Evolutionary conservation across 2,888 invertebrate species (phyloP).

Genomic region (Parnassius smintheus): DNA sequence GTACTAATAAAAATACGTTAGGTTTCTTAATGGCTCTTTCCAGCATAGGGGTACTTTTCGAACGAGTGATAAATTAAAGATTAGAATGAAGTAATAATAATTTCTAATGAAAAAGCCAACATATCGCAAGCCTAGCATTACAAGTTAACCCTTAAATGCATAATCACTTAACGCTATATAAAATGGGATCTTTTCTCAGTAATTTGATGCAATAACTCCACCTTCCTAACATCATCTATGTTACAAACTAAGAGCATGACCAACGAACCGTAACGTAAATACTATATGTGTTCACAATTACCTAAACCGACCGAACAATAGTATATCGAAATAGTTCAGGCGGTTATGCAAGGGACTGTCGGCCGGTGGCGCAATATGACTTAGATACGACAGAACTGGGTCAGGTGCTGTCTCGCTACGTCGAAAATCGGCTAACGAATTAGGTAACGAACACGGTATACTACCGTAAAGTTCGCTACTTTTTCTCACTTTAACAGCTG

Average conservation of each 20-base stretch:
- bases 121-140: neutral
- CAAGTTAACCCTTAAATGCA: too few species aligned
- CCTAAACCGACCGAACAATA: conserved; percentile 48
- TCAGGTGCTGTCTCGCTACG: conserved; percentile 49
- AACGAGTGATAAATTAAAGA: too few species aligned
- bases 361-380: conserved; percentile 61
- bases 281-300: conserved; percentile 36
- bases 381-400: conserved; percentile 67
- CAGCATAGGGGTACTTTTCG: too few species aligned
- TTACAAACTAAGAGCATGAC: conserved; percentile 21
- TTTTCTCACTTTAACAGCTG: too few species aligned
- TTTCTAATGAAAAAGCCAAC: too few species aligned
- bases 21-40: too few species aligned
- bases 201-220: conserved; percentile 10
- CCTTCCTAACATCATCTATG: neutral
- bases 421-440: conserved; percentile 40
- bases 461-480: too few species aligned
- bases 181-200: neutral
- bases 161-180: neutral
- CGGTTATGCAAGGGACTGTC: conserved; percentile 63
- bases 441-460: neutral
- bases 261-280: conserved; percentile 22
- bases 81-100: too few species aligned
- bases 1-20: too few species aligned
- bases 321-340: conserved; percentile 70